phyloP scores from a whole-genome alignment of 1,140 invertebrate species.

The Daktulosphaira vitifoliae region DNA sequence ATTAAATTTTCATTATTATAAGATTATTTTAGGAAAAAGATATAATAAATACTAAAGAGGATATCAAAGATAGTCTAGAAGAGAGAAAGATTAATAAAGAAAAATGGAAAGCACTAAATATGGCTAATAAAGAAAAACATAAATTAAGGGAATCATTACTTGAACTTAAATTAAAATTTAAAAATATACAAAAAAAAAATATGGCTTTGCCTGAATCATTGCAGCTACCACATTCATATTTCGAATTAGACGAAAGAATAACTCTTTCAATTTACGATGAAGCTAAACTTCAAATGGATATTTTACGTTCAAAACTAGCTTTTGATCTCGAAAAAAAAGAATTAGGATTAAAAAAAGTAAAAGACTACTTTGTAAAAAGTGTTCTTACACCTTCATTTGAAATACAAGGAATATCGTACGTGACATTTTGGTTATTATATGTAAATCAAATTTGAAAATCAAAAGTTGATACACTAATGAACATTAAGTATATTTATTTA shows the following conservation, averaged over 20 bases:
- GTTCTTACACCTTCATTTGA: slow-evolving; percentile 40
- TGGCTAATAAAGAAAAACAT: slow-evolving; percentile 52
- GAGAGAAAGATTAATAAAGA: slow-evolving; percentile 55
- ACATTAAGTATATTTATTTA: not conserved
- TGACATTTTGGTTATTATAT: no score
- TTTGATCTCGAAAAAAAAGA: slow-evolving; percentile 60
- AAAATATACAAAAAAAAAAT: slow-evolving; percentile 46
- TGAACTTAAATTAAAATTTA: slow-evolving; percentile 37
- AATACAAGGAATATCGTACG: slow-evolving; percentile 15
- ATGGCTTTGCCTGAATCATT: slow-evolving; percentile 50
- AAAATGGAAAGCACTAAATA: slow-evolving; percentile 48
- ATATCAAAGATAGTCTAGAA: slow-evolving; percentile 51
- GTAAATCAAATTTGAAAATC: no score
- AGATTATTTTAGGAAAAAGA: not conserved
- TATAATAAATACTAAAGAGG: slow-evolving; percentile 3
- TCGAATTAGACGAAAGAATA: slow-evolving; percentile 56
- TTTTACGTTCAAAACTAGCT: slow-evolving; percentile 51
- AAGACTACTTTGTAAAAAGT: slow-evolving; percentile 57
- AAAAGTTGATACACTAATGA: no score
- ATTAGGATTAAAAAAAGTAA: slow-evolving; percentile 59
- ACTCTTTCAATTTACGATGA: slow-evolving; percentile 46
- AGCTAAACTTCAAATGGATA: slow-evolving; percentile 50
- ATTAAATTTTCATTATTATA: no score
- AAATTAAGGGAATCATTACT: slow-evolving; percentile 40
- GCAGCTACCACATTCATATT: slow-evolving; percentile 49